A percentile compares a stretch with the other conserved stretches of the same genome.
phyloP scores from a whole-genome alignment of 2,888 invertebrate genomes.

The Odontocolon sp. region DNA sequence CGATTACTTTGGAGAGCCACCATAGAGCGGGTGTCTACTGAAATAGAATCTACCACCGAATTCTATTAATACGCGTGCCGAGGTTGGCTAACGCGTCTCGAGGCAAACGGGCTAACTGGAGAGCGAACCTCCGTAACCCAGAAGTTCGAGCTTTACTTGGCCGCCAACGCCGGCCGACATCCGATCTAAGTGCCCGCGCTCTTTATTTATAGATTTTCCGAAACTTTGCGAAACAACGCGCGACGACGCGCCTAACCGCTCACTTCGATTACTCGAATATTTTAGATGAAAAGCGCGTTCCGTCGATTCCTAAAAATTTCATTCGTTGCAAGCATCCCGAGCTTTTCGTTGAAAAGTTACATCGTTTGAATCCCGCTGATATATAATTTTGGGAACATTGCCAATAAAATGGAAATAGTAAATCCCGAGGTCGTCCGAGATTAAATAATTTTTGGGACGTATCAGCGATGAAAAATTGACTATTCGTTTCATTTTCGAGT shows the following conservation, averaged over 20 bases:
- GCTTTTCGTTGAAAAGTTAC: background rate
- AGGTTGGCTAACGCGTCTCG: constrained; percentile 55
- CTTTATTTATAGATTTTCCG: constrained; percentile 78
- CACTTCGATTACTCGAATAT: constrained; percentile 16
- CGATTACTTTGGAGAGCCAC: constrained; percentile 47
- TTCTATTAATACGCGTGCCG: constrained; percentile 77
- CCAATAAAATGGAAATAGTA: constrained; percentile 34
- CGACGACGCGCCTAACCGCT: constrained; percentile 58
- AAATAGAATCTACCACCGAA: constrained; percentile 78
- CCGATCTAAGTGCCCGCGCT: constrained; percentile 78
- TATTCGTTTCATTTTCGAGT: background rate
- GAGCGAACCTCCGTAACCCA: constrained; percentile 70
- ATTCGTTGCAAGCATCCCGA: background rate
- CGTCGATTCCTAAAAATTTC: constrained; percentile 41
- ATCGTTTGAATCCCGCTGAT: constrained; percentile 4
- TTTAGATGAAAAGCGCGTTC: constrained; percentile 44
- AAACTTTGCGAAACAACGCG: constrained; percentile 75
- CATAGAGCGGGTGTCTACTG: constrained; percentile 73
- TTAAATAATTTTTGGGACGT: background rate
- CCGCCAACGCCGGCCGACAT: constrained; percentile 79
- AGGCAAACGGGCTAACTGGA: constrained; percentile 51
- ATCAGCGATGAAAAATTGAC: background rate
- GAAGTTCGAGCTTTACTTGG: constrained; percentile 80
- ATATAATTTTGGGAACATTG: constrained; percentile 59
- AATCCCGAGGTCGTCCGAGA: too few species aligned